phyloP scores from a whole-genome alignment of 2,888 invertebrate genomes.

The Drosophila conformis region DNA sequence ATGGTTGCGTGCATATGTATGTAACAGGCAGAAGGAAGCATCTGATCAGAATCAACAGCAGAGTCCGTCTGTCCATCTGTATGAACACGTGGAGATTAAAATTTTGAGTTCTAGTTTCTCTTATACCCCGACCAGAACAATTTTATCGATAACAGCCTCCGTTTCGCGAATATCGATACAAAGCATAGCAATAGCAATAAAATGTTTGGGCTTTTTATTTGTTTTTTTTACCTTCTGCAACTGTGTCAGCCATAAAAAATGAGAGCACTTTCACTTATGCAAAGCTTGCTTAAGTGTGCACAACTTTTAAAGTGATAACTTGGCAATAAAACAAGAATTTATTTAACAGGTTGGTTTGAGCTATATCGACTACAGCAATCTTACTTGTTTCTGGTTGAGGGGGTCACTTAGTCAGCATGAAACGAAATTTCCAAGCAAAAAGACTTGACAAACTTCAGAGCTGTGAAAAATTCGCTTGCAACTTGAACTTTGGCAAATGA shows the following conservation, averaged over 20 bases:
- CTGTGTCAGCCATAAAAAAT: not conserved
- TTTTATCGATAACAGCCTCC: not conserved
- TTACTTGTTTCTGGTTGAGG: not conserved
- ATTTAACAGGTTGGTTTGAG: not conserved
- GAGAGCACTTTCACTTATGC: not conserved
- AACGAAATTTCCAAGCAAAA: slow-evolving; percentile 1
- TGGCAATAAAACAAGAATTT: not conserved
- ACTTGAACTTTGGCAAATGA: not conserved
- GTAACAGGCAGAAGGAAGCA: not conserved
- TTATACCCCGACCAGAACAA: not conserved
- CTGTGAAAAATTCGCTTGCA: slow-evolving; percentile 3
- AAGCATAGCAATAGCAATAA: not conserved
- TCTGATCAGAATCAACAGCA: not conserved
- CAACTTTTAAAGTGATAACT: not conserved
- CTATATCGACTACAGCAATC: not conserved
- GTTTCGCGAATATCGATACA: not conserved
- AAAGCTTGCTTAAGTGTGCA: not conserved
- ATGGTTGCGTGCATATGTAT: not conserved
- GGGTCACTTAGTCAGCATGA: not conserved
- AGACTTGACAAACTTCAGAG: slow-evolving; percentile 6
- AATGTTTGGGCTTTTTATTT: too few relatives aligned
- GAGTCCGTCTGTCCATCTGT: too few relatives aligned
- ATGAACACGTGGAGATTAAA: too few relatives aligned
- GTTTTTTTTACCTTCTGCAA: not conserved
- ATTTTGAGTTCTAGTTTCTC: not conserved